These are phyloP conservation scores for Cyphomyrus plagiostoma DNA, from an alignment of 2,113 vertebrate genomes.

Conservation along the genomic window DNA sequence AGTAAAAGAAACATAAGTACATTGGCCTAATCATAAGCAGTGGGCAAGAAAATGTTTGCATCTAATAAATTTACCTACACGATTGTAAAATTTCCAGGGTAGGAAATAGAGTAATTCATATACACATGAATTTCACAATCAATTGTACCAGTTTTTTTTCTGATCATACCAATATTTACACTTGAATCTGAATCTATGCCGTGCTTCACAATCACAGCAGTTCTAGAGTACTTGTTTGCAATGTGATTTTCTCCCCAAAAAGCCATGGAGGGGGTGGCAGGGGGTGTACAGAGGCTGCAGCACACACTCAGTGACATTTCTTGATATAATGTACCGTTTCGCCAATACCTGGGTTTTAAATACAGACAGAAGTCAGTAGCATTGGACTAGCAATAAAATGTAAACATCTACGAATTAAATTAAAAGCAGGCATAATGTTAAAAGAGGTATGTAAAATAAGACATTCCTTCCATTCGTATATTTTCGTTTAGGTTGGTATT, in stretches of 20 bases:
- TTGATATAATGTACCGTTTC: slow-evolving; percentile 32
- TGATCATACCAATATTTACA: slow-evolving; percentile 31
- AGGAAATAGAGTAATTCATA: neutral
- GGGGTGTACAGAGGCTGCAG: slow-evolving; percentile 10
- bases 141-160: neutral
- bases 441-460: slow-evolving; percentile 46
- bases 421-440: slow-evolving; percentile 50
- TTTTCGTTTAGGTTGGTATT: slow-evolving; percentile 30
- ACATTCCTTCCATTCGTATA: slow-evolving; percentile 41
- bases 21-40: neutral
- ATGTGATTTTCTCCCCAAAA: neutral
- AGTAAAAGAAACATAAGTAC: neutral
- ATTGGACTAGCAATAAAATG: slow-evolving; percentile 52
- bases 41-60: neutral
- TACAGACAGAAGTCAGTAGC: slow-evolving; percentile 56
- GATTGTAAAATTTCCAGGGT: neutral
- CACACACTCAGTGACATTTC: slow-evolving; percentile 44
- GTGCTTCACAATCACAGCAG: neutral
- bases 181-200: neutral
- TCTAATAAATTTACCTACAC: neutral
- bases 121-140: slow-evolving; percentile 8
- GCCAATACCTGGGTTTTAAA: slow-evolving; percentile 37
- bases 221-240: neutral
- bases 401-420: slow-evolving; percentile 51
- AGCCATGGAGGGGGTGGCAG: neutral